These are phyloP conservation scores for Andrena praecox DNA, from an alignment of 2,888 invertebrate species.

Conservation along the genomic window DNA sequence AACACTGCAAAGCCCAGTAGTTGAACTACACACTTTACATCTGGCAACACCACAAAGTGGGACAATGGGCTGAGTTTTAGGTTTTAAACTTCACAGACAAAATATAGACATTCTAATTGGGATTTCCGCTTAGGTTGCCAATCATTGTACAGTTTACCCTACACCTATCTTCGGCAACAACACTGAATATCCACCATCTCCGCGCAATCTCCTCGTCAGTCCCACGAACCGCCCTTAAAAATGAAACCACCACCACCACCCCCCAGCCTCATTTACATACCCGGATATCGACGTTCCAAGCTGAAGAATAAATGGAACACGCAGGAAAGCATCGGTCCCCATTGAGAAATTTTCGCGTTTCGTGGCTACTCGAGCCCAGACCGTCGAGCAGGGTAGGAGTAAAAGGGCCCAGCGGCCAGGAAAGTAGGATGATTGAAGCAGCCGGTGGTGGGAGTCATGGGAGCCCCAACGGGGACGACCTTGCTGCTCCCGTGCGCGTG, in stretches of 20 bases:
- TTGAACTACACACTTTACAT: too few relatives aligned
- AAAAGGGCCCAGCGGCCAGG: conserved; percentile 58
- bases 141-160: too few relatives aligned
- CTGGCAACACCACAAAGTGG: too few relatives aligned
- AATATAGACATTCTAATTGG: too few relatives aligned
- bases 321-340: neutral
- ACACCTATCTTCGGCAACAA: too few relatives aligned
- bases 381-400: conserved; percentile 40
- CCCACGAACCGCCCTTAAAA: neutral
- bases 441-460: conserved; percentile 58
- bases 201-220: too few relatives aligned
- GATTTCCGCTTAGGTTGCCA: too few relatives aligned
- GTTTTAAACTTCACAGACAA: too few relatives aligned
- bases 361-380: neutral
- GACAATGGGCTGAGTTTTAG: too few relatives aligned
- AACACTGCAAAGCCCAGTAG: too few relatives aligned
- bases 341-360: conserved; percentile 51
- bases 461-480: conserved; percentile 68
- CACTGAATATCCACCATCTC: too few relatives aligned
- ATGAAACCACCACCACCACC: neutral
- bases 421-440: conserved; percentile 64
- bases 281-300: neutral
- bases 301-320: too few relatives aligned
- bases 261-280: neutral
- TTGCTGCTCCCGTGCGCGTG: conserved; percentile 47